phyloP scores from a whole-genome alignment of 2,888 invertebrate genomes.

The Cryptosula pallasiana region DNA sequence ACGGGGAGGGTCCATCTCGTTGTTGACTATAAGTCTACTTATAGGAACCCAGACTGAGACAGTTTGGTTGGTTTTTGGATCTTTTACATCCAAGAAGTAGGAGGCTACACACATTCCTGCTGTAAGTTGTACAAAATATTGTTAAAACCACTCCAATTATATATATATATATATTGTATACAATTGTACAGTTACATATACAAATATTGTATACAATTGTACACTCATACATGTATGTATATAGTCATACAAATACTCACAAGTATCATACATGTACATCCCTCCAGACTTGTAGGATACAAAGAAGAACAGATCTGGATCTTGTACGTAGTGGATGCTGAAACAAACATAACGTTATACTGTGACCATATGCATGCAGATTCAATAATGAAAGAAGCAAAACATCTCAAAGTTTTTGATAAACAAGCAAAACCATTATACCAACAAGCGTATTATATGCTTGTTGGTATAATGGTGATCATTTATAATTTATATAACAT shows the following conservation, averaged over 20 bases:
- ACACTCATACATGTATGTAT: background rate
- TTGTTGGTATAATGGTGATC: too few relatives aligned
- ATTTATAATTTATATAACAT: too few relatives aligned
- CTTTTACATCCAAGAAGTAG: background rate
- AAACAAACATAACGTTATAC: background rate
- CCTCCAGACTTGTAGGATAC: slow-evolving; percentile 15
- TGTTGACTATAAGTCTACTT: slow-evolving; percentile 1
- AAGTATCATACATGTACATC: slow-evolving; percentile 9
- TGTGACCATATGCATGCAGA: too few relatives aligned
- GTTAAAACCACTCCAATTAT: too few relatives aligned
- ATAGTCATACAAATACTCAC: slow-evolving; percentile 5
- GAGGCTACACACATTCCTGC: slow-evolving; percentile 22
- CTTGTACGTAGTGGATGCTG: slow-evolving; percentile 16
- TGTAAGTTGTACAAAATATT: too few relatives aligned
- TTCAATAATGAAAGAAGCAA: too few relatives aligned
- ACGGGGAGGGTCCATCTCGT: background rate
- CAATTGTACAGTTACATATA: background rate
- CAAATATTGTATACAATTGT: background rate
- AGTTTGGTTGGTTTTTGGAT: background rate
- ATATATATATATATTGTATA: background rate
- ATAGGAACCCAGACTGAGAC: slow-evolving; percentile 2
- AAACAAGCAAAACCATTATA: too few relatives aligned
- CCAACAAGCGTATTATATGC: too few relatives aligned
- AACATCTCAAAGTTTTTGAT: too few relatives aligned
- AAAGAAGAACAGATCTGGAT: slow-evolving; percentile 3